These are phyloP conservation scores for Charina bottae DNA, from an alignment of 2,113 vertebrate species.

Conservation along the genomic window DNA sequence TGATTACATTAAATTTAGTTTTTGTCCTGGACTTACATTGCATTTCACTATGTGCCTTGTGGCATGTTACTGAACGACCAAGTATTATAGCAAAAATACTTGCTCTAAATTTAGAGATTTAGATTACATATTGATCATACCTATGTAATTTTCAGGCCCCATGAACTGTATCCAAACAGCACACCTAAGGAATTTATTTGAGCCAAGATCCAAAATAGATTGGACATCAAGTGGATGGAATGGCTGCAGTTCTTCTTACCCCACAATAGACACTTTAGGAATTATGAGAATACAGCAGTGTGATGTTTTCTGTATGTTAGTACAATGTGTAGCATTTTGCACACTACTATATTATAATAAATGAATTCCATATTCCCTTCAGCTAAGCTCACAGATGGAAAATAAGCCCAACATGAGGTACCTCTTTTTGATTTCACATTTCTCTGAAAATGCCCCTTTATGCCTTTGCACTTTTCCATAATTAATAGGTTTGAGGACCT, in stretches of 20 bases:
- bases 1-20: too few species aligned
- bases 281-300: background rate
- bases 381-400: background rate
- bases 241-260: background rate
- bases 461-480: background rate
- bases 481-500: background rate
- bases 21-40: too few species aligned
- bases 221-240: background rate
- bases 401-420: background rate
- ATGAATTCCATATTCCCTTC: background rate
- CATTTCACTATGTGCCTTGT: too few species aligned
- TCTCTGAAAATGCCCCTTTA: background rate
- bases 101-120: too few species aligned
- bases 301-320: background rate
- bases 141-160: background rate
- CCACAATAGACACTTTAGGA: background rate
- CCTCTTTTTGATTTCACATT: background rate
- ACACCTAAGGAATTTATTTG: background rate
- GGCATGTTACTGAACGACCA: too few species aligned
- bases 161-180: background rate
- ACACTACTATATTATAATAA: background rate
- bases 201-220: background rate
- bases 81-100: too few species aligned
- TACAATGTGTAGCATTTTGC: accelerated
- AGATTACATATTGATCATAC: background rate